Evolutionary conservation across 1,140 invertebrate species (phyloP), one percentile per base, ranked within the genome.

Genomic region (Belonocnema kinseyi): DNA sequence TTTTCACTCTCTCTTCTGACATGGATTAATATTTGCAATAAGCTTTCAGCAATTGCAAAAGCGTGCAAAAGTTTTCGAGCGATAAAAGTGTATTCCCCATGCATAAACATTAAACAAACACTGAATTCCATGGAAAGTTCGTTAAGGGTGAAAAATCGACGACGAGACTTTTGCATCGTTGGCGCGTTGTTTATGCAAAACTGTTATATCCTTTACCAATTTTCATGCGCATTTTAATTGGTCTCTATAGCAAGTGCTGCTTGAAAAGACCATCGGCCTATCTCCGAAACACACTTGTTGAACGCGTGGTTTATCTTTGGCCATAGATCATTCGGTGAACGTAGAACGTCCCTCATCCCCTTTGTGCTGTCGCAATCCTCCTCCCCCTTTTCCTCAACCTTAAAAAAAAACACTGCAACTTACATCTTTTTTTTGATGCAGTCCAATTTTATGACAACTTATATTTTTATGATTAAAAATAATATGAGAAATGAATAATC

Each of bases 241-340:
- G 80, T 70, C 56, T 53, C 77, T 66, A 66, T 66, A 66, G 61
- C 73, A 78, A 66, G 46, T 54, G 50, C 70, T 78, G 82, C 86
- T 77, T 80, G 81, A 79, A 86, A 83, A 87, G 83, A 84, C 83
- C 86, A 86, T 89, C 84, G 86, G 82, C 83, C 85, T 88, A 88
- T 88, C 87, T 87, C 77, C 83, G 77, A 87, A 85, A 86, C 88
- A 90, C 90, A 91, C 90, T 91, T 91, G 90, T 91, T 91, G 90
- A 91, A 87, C 89, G 88, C 87, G 86, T 89, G 87, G 88, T 89
- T 90, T 91, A 90, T 90, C 89, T 90, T 88, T 77, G 86, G 83
- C 85, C 85, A 90, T 90, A 90, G 88, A 91, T 91, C 89, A 91
- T 83, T 84, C 85, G 83, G 76, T 70, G 72, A 75, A 80, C 61